Conservation (phyloP, 2,113 vertebrate genomes). For the Rhinoderma darwinii region DNA sequence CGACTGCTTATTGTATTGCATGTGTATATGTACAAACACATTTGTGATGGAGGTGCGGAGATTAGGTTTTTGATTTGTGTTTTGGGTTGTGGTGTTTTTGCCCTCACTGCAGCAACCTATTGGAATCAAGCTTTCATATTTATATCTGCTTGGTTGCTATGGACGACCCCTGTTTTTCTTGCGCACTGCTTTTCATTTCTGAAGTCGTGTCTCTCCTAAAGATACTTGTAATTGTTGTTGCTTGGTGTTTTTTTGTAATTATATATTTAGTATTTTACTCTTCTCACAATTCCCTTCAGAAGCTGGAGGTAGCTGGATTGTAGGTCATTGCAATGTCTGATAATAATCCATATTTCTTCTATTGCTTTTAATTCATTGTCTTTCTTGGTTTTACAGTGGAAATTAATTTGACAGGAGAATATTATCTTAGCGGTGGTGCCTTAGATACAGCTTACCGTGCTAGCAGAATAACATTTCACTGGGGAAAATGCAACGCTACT, state of each 20-base stretch:
- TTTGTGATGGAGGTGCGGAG: too few species aligned
- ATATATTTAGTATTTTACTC: neutral
- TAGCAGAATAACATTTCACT: slow-evolving; percentile 92
- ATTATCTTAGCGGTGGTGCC: slow-evolving; percentile 86
- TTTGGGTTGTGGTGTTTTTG: too few species aligned
- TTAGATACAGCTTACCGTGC: slow-evolving; percentile 85
- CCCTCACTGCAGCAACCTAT: too few species aligned
- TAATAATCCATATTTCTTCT: neutral
- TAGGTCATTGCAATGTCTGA: neutral
- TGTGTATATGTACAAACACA: too few species aligned
- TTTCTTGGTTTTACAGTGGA: slow-evolving; percentile 78
- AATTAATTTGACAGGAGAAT: slow-evolving; percentile 88
- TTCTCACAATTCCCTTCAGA: neutral
- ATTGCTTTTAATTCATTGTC: neutral
- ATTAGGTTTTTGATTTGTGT: too few species aligned
- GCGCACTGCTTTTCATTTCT: too few species aligned
- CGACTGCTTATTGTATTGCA: too few species aligned
- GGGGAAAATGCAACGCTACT: slow-evolving; percentile 92
- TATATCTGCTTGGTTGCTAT: too few species aligned
- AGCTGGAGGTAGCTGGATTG: neutral
- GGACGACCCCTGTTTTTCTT: too few species aligned
- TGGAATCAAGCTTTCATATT: too few species aligned
- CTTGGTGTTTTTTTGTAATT: neutral
- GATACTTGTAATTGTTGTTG: too few species aligned
- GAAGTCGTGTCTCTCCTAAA: too few species aligned